Evolutionary conservation across 2,888 invertebrate species (phyloP), one percentile per base, ranked within the genome.

Genomic region (Linnaemya tessellans): DNA sequence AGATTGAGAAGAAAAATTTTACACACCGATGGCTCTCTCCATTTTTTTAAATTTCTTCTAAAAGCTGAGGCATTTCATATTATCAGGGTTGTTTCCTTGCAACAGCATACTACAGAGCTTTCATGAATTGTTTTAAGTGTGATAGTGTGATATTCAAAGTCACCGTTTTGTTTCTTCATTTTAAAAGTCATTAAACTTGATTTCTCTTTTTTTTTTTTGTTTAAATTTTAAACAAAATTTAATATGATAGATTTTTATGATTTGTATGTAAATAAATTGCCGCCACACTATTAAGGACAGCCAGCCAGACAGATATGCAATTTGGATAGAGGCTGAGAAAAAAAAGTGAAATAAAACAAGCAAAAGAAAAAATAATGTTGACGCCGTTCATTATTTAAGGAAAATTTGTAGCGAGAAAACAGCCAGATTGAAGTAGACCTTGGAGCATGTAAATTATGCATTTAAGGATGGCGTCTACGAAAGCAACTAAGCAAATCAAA

Each of bases 361-460:
- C 4, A 15, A 46, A 46, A 15, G 5, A 46, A 30, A 82, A 49
- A 68, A 78, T 22, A 70, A 70, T 73, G 73, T 64, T 86, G 86
- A 86, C 86, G 86, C 86, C 84, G 86, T 81, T 84, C 74, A 86
- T 86, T 86, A 86, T 84, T 80, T 75, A 18, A 64, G 68, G 64
- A 80, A 84, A 75, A 60, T 62, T 71, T 68, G 51, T 60, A 74
- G 25, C 3, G 30, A 41, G 70, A 70, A 41, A 71, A 79, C 25
- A 58, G 68, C 68, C 30, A 71, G 56, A 82, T 68, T 43, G 67
- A 20, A 30, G 60, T 11, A 80, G 81, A 81, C 81, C 85, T 85
- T 84, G 43, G n/a, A 77, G 84, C 84, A 84, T 71, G 64, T 71
- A 79, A 82, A 82, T 82, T 79, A 85, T 82, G 79, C 82, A 82